phyloP scores from a whole-genome alignment of 2,888 invertebrate species.

The Empis livida region DNA sequence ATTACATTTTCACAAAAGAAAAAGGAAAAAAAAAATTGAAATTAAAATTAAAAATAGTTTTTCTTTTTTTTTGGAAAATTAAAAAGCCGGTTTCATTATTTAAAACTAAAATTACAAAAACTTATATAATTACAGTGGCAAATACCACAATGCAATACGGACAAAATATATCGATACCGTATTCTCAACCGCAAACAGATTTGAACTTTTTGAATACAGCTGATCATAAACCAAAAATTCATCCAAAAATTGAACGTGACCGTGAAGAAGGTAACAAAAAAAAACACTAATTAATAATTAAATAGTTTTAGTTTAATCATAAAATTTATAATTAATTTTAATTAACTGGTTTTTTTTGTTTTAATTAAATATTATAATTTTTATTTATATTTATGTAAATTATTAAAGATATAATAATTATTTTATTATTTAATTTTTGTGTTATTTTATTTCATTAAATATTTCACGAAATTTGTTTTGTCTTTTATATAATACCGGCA shows the following conservation, averaged over 20 bases:
- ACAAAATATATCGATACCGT: conserved; percentile 37
- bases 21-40: background rate
- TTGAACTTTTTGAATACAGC: conserved; percentile 35
- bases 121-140: conserved; percentile 25
- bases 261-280: conserved; percentile 38
- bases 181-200: conserved; percentile 36
- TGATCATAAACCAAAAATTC: conserved; percentile 37
- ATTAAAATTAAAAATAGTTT: background rate
- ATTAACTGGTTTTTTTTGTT: no score
- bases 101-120: background rate
- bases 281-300: background rate
- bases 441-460: no score
- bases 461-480: no score
- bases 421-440: no score
- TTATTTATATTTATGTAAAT: no score
- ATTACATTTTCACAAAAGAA: no score
- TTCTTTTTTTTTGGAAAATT: background rate
- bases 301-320: no score
- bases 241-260: conserved; percentile 37
- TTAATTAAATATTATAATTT: no score
- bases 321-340: no score
- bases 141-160: conserved; percentile 36
- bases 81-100: background rate
- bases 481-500: no score
- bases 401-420: no score